A percentile compares a stretch with the other conserved stretches of the same genome.
These are phyloP conservation scores for Latrodectus elegans DNA, from an alignment of 2,888 invertebrate genomes.

Conservation along the genomic window DNA sequence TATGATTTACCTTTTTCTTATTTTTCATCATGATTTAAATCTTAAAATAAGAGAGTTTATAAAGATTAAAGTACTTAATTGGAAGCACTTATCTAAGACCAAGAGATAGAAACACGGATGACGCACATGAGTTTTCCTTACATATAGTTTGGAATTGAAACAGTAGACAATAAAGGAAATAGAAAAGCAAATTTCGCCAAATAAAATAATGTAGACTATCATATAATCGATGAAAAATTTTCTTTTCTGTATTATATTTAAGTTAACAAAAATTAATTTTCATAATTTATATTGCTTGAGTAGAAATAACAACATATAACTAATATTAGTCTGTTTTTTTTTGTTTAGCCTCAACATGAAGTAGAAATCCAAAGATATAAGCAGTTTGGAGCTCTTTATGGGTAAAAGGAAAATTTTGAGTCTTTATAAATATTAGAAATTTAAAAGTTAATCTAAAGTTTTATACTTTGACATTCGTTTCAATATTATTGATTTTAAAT, in stretches of 20 bases:
- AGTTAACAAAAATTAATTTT: neutral
- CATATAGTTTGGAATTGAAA: neutral
- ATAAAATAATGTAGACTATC: neutral
- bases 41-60: too few relatives aligned
- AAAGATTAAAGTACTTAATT: too few relatives aligned
- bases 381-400: neutral
- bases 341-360: neutral
- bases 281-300: neutral
- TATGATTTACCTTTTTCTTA: too few relatives aligned
- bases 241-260: neutral
- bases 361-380: neutral
- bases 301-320: neutral
- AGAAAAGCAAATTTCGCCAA: neutral
- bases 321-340: neutral
- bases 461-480: neutral
- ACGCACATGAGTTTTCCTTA: too few relatives aligned
- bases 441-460: neutral
- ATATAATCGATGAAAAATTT: neutral
- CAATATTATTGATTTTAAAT: too few relatives aligned
- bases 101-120: too few relatives aligned
- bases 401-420: neutral
- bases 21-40: too few relatives aligned
- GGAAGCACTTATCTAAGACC: too few relatives aligned
- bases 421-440: neutral
- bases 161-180: neutral